Percentiles rank a stretch among this genome's conserved stretches.
Conservation (phyloP, 2,888 invertebrate genomes). For the Bruchidius siliquastri region DNA sequence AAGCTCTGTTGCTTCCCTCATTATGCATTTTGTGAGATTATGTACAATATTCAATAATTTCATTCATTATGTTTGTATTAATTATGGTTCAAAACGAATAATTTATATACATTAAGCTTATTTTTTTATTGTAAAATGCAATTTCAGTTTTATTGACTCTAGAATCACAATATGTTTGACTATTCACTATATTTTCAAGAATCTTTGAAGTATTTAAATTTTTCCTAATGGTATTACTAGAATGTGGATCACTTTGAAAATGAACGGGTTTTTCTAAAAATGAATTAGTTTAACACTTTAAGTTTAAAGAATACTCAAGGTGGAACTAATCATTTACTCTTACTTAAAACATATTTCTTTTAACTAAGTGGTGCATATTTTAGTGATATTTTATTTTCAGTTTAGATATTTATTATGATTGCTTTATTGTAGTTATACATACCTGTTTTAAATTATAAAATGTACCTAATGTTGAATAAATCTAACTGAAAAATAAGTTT, state of each 20-base stretch:
- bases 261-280: background rate
- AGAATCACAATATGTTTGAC: background rate
- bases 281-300: background rate
- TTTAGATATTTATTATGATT: constrained; percentile 20
- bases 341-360: background rate
- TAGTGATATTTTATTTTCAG: constrained; percentile 13
- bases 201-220: background rate
- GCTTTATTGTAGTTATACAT: constrained; percentile 18
- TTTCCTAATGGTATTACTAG: background rate
- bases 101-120: no score
- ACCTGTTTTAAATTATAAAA: constrained; percentile 18
- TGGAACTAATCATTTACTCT: background rate
- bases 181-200: background rate
- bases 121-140: no score
- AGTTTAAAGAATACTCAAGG: background rate
- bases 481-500: background rate
- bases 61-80: no score
- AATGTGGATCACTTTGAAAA: background rate
- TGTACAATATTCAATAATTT: no score
- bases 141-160: no score
- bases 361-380: constrained; percentile 16
- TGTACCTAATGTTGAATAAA: constrained; percentile 1
- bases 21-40: no score
- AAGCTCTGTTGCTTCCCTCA: no score
- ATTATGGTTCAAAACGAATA: no score